phyloP scores from a whole-genome alignment of 2,113 vertebrate species.

The Thomomys bottae region DNA sequence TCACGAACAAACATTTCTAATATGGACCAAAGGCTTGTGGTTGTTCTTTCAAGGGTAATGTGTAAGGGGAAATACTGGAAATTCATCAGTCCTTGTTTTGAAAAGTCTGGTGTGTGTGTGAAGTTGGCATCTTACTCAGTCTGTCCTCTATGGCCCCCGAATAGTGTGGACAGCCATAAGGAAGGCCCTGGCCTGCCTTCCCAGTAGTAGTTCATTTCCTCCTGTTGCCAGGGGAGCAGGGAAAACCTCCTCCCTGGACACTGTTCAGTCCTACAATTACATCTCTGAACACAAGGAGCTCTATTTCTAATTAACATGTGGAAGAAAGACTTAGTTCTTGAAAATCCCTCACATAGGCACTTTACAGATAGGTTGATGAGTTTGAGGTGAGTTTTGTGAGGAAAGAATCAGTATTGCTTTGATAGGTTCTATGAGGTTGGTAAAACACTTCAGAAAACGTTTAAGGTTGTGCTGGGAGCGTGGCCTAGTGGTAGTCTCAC shows the following conservation, averaged over 20 bases:
- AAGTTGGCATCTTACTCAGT: background rate
- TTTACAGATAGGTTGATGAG: background rate
- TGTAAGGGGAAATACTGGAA: background rate
- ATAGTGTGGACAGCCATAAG: background rate
- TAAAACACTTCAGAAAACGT: background rate
- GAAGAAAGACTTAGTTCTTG: background rate
- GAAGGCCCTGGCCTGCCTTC: background rate
- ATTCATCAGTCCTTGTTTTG: background rate
- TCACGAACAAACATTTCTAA: background rate
- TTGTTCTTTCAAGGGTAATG: background rate
- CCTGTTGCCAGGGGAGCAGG: background rate
- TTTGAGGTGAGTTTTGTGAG: background rate
- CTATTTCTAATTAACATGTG: background rate
- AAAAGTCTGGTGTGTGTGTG: background rate
- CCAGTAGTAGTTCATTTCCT: background rate
- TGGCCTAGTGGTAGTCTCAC: too few relatives aligned
- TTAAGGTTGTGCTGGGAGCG: too few relatives aligned
- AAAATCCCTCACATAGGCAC: background rate
- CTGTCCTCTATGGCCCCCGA: background rate
- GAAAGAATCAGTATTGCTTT: background rate
- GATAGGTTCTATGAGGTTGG: background rate
- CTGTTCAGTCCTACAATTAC: background rate
- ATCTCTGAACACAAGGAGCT: background rate
- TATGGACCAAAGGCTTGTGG: background rate
- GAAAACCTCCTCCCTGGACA: background rate